phyloP scores from a whole-genome alignment of 2,888 invertebrate species.

The Callosobruchus maculatus region DNA sequence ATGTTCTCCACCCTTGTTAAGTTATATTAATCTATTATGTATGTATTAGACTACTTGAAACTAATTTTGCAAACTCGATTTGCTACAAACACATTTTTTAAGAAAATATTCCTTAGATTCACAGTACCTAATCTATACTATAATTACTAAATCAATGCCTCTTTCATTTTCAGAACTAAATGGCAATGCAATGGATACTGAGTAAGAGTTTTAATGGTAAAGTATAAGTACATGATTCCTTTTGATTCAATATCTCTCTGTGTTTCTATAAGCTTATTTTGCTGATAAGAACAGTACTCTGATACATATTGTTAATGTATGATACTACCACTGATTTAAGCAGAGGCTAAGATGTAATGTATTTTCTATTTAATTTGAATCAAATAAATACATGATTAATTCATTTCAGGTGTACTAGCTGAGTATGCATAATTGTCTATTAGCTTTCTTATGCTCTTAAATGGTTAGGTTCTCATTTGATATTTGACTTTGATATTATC shows the following conservation, averaged over 20 bases:
- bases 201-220: constrained; percentile 20
- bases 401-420: neutral
- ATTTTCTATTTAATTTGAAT: neutral
- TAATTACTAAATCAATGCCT: too few species aligned
- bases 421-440: neutral
- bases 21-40: too few species aligned
- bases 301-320: constrained; percentile 5
- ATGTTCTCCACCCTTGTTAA: too few species aligned
- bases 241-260: neutral
- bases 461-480: too few species aligned
- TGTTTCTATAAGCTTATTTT: constrained; percentile 6
- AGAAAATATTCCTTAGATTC: too few species aligned
- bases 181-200: constrained; percentile 30
- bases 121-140: too few species aligned
- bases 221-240: constrained; percentile 12
- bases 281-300: constrained; percentile 27
- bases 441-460: neutral
- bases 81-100: too few species aligned
- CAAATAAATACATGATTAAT: neutral
- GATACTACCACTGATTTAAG: constrained; percentile 6
- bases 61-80: too few species aligned
- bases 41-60: too few species aligned
- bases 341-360: constrained; percentile 26
- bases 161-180: constrained; percentile 24
- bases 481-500: too few species aligned